Evolutionary conservation across 1,140 invertebrate genomes (phyloP), one percentile per base, ranked within the genome.

Genomic region (Coelopa frigida): DNA sequence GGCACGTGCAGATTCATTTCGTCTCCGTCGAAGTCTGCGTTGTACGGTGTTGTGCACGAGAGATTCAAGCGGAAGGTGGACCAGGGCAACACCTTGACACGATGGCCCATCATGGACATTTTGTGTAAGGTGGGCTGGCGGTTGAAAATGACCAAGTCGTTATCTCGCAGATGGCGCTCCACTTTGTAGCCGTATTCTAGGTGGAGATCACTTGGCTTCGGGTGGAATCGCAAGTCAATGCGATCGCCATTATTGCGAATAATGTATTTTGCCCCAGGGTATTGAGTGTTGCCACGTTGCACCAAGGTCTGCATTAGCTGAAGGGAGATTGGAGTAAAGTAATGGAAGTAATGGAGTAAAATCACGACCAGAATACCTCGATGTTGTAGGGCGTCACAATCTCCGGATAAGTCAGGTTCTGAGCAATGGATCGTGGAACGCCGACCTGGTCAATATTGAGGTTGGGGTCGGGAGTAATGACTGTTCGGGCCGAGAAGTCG

Each of bases 61-160:
- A 82, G 75, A 57, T 81, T 81, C 81, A 97, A 85, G 44, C 93
- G 81, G 70, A 97, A 97, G 50, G 94, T 97, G 35, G 92, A 96
- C 92, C 93, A 96, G 0, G 93, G 92, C 20, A 97, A 70, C 5
- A 97, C 88, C 73, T 95, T 95, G 0, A 96, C 92, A 59, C 89
- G 82, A 71, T 98, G 95, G 53, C 94, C 94, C 95, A 98, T 98
- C 95, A 99, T 98, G 83, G 85, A 90, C 94, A 98, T 98, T 77
- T 98, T 98, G 71, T 99, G 95, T 1, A 98, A 77, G 4, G 95
- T 98, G 0, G 95, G 95, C 59, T 98, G 95, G 52, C 95, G 84
- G 75, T 99, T 99, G 76, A 99, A 98, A 51, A 99, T 93, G 27
- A 99, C 89, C 20, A 95, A 78, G 74, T 99, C 95, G 48, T 94